Evolutionary conservation across 1,140 invertebrate species (phyloP).

Genomic region (Lucilia cuprina): DNA sequence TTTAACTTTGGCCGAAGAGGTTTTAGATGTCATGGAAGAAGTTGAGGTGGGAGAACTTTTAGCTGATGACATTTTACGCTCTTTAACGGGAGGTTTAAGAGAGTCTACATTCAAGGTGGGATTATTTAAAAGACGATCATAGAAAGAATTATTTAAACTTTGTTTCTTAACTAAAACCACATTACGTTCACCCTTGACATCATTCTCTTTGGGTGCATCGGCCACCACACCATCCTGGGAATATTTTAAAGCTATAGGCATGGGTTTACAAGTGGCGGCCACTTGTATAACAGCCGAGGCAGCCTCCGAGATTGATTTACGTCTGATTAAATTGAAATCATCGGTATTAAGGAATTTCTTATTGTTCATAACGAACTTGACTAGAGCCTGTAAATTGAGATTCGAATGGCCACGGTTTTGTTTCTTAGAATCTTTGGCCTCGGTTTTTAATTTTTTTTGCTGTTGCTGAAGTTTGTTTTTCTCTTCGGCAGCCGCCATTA

Average conservation of each 20-base stretch:
- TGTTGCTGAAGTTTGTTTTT: constrained; percentile 20
- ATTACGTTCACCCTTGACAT: constrained; percentile 45
- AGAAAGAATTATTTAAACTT: constrained; percentile 41
- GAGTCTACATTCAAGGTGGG: background rate
- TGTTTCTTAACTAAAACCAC: constrained; percentile 46
- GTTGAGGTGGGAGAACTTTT: background rate
- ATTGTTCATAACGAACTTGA: constrained; percentile 48
- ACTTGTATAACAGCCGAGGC: constrained; percentile 40
- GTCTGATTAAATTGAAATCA: constrained; percentile 47
- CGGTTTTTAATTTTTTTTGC: background rate
- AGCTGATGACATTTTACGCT: background rate
- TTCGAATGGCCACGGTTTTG: constrained; percentile 39
- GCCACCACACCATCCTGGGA: constrained; percentile 26
- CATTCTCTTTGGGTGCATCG: constrained; percentile 38
- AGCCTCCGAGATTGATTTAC: constrained; percentile 44
- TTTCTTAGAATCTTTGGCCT: constrained; percentile 31
- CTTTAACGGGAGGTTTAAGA: constrained; percentile 20
- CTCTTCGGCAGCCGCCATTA: background rate
- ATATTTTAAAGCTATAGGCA: constrained; percentile 45
- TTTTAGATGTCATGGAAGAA: background rate
- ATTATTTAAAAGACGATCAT: constrained; percentile 32
- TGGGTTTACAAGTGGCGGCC: constrained; percentile 39
- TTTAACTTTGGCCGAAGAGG: constrained; percentile 36
- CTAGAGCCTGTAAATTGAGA: constrained; percentile 49
- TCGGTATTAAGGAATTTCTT: constrained; percentile 47